Evolutionary conservation across 2,888 invertebrate species (phyloP), one percentile per base, ranked within the genome.

Genomic region (Trichopria drosophilae): DNA sequence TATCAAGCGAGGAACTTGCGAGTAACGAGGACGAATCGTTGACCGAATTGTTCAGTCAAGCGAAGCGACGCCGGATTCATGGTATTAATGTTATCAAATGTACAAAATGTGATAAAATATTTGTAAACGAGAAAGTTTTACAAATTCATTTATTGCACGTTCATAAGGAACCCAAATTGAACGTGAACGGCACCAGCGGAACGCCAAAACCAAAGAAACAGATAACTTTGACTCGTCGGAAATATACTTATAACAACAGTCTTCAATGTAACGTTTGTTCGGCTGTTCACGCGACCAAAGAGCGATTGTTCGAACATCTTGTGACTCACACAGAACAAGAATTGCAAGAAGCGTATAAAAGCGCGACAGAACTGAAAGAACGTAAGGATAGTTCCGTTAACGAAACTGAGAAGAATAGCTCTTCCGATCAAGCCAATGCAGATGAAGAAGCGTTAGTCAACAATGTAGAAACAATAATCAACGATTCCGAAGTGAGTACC

Each of bases 311-410:
- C 6, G 60, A 63, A 3, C 73, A 73, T 35, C 57, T 72, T 26
- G 63, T 57, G 26, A 57, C 58, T 3, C 73, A 73, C 36, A 68
- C 67, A 1, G 60, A 63, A 15, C 31, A 15, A 3, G 69, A 72
- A 16, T 49, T 69, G 4, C 65, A 65, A 36, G 41, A 59, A 16
- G 66, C 67, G 1, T 69, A 61, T 13, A 51, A 55, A 37, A 12
- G n/a, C 2, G 53, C 55, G 0, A 60, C n/a, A n/a, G n/a, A n/a
- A n/a, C n/a, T 16, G 15, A 5, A 22, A 10, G 6, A n/a, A 9
- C 4, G 20, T 40, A 16, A 35, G 41, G 1, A 46, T n/a, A n/a
- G 20, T 34, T 4, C 15, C 1, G n/a, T 5, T n/a, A 24, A 6
- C 4, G 3, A 12, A 26, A 26, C 4, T 24, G n/a, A 1, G 4